A percentile compares a stretch with the other conserved stretches of the same genome.
phyloP scores from a whole-genome alignment of 2,113 vertebrate species.

The Eptesicus fuscus region DNA sequence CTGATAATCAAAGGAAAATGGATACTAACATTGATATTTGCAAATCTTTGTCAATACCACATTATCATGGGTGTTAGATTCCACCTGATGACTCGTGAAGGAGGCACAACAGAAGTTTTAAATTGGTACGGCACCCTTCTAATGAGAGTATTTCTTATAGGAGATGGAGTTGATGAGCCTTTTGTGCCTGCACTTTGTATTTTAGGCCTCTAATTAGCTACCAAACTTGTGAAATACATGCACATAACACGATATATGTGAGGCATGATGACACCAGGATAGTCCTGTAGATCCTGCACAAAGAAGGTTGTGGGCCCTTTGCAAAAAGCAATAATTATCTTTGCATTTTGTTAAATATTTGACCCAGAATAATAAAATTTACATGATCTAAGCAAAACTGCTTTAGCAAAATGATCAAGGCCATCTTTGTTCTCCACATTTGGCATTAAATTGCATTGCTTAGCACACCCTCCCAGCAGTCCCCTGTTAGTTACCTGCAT shows the following conservation, averaged over 20 bases:
- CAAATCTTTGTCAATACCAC: accelerated
- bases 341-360: background rate
- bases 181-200: background rate
- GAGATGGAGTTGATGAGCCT: background rate
- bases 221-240: background rate
- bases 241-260: background rate
- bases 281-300: background rate
- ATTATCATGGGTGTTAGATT: background rate
- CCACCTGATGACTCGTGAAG: background rate
- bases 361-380: background rate
- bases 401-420: background rate
- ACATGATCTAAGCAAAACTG: background rate
- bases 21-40: slow-evolving; percentile 16
- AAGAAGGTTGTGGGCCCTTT: background rate
- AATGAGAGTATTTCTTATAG: slow-evolving; percentile 21
- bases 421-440: background rate
- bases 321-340: background rate
- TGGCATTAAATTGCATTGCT: background rate
- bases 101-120: slow-evolving; percentile 45
- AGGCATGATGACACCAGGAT: background rate
- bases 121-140: background rate
- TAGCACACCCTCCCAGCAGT: background rate
- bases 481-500: background rate
- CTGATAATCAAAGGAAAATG: background rate
- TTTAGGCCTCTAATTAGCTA: background rate